Conservation (phyloP, 1,140 invertebrate genomes). For the Neodiprion fabricii region DNA sequence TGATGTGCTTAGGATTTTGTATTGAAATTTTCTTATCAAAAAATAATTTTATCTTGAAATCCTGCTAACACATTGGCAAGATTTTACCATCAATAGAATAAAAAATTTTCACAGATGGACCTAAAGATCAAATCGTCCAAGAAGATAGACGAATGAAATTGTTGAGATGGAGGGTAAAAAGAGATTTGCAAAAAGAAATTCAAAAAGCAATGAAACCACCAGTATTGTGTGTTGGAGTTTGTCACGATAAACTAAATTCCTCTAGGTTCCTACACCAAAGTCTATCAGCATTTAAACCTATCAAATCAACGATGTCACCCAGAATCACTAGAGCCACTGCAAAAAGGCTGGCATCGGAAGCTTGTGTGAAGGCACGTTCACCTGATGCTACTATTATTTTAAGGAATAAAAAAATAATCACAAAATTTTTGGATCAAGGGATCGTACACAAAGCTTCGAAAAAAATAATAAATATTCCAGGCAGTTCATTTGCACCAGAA, state of each 20-base stretch:
- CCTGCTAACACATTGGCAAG: background rate
- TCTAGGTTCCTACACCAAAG: constrained; percentile 28
- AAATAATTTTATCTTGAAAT: too few species aligned
- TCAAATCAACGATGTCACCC: constrained; percentile 3
- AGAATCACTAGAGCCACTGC: constrained; percentile 47
- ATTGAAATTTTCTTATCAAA: too few species aligned
- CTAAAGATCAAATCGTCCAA: background rate
- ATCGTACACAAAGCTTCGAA: background rate
- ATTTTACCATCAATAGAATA: background rate
- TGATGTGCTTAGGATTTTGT: too few species aligned
- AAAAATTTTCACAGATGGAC: background rate
- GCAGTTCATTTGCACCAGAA: constrained; percentile 38
- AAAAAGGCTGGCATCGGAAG: constrained; percentile 45
- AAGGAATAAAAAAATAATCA: constrained; percentile 2
- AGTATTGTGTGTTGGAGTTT: constrained; percentile 54
- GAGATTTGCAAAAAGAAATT: constrained; percentile 36
- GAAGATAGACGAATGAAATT: constrained; percentile 30
- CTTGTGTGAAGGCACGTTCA: constrained; percentile 7
- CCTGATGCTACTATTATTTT: constrained; percentile 6
- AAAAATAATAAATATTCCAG: constrained; percentile 3
- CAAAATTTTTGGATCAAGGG: constrained; percentile 1
- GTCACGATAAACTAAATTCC: constrained; percentile 50
- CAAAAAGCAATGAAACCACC: constrained; percentile 45
- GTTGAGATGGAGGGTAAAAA: constrained; percentile 51
- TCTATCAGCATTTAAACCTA: constrained; percentile 16